These are phyloP conservation scores for Drosophila pseudoananassae DNA, from an alignment of 1,140 invertebrate species.

Conservation along the genomic window DNA sequence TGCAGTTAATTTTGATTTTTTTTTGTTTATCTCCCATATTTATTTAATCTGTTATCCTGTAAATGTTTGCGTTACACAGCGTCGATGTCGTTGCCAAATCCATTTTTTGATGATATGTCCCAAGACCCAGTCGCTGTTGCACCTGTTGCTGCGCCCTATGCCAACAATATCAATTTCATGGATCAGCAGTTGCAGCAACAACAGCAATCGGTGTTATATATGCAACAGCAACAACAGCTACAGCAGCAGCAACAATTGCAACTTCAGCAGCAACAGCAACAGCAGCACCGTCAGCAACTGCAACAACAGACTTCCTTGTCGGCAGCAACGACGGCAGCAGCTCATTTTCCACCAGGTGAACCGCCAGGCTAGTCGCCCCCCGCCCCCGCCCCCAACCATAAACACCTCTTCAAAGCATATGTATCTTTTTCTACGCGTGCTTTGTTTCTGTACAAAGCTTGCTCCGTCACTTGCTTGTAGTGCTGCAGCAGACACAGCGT, in stretches of 20 bases:
- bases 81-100: conserved; percentile 71
- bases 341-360: conserved; percentile 72
- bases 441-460: conserved; percentile 73
- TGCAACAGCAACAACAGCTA: conserved; percentile 53
- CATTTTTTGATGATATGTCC: conserved; percentile 76
- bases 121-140: conserved; percentile 32
- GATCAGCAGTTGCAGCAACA: conserved; percentile 40
- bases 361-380: conserved; percentile 25
- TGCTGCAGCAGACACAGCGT: conserved; percentile 41
- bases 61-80: conserved; percentile 59
- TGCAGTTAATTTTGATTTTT: conserved; percentile 2
- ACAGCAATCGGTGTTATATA: conserved; percentile 43
- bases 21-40: conserved; percentile 12
- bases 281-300: conserved; percentile 32
- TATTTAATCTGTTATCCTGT: conserved; percentile 32
- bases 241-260: conserved; percentile 29
- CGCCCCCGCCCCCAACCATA: conserved; percentile 21
- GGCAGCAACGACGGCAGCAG: conserved; percentile 2
- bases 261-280: conserved; percentile 33
- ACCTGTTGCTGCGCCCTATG: conserved; percentile 36
- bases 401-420: conserved; percentile 22
- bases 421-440: conserved; percentile 35
- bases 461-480: conserved; percentile 56
- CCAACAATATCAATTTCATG: conserved; percentile 47
- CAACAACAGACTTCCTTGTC: conserved; percentile 19